Evolutionary conservation across 2,888 invertebrate species (phyloP), one percentile per base, ranked within the genome.

Genomic region (Drosophila atripex): DNA sequence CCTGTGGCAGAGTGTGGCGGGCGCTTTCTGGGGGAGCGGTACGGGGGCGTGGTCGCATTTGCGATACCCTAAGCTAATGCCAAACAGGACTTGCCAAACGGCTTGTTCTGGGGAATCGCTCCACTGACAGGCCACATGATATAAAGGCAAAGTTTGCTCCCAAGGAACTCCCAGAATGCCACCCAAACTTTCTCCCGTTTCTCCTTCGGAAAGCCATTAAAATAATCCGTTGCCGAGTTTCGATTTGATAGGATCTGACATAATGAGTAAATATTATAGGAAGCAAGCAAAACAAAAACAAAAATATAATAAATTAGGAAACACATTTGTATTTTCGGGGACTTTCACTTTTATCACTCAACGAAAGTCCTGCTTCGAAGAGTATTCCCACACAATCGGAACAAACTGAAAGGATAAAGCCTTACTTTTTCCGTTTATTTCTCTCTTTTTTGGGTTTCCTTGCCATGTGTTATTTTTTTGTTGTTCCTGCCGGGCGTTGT

Each of bases 111-210:
- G 35, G 2, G 41, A 35, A 51, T 51, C 30, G 30, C 43, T 50
- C 35, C 46, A 32, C 38, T 61, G 63, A 64, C 64, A 64, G 64
- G 64, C 53, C 63, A 23, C 52, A 25, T 64, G 63, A 63, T 64
- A 52, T 53, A 53, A 51, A 32, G 53, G 8, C 45, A 38, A 64
- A 64, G 45, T 51, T 63, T 46, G 7, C 35, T 12, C 43, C 12
- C 28, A 8, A 28, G 9, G 28, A 28, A 28, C 60, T 14, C 30
- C 49, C 8, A 11, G 7, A 25, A 59, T 32, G 25, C 16, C 41
- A 32, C n/a, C 21, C 14, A 45, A 61, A n/a, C 45, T 50, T 45
- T 23, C 39, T 11, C 11, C 11, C 32, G 12, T 7, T 35, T 35
- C 28, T 28, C 9, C 28, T 28, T 28, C 16, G 14, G 11, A 18